These are phyloP conservation scores for Neolamprologus kungweensis DNA, from an alignment of 2,113 vertebrate species.

Conservation along the genomic window DNA sequence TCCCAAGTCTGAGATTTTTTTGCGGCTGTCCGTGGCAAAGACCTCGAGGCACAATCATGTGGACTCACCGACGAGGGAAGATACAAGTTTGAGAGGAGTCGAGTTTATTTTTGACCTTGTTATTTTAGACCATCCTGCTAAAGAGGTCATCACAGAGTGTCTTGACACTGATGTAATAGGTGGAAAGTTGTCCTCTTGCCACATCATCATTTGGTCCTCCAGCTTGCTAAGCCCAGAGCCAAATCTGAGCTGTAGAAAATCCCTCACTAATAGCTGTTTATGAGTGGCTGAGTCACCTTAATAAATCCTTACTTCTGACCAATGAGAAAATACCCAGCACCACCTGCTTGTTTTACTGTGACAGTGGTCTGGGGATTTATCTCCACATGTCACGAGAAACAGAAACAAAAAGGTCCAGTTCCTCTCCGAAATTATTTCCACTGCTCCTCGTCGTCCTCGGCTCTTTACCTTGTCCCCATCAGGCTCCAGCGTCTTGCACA, in stretches of 20 bases:
- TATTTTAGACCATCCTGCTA: slow-evolving; percentile 10
- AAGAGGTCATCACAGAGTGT: slow-evolving; percentile 4
- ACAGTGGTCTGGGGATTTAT: not conserved
- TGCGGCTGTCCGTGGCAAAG: slow-evolving; percentile 17
- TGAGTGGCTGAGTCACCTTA: slow-evolving; percentile 47
- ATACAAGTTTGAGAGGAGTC: not conserved
- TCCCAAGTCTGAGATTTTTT: slow-evolving; percentile 24
- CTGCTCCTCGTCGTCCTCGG: not conserved
- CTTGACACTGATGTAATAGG: slow-evolving; percentile 1
- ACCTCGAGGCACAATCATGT: not conserved
- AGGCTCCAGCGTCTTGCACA: not conserved
- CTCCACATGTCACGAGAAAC: not conserved
- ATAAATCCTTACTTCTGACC: slow-evolving; percentile 44
- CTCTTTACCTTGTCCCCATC: not conserved
- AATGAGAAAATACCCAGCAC: not conserved
- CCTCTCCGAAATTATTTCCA: slow-evolving; percentile 12
- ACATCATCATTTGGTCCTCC: slow-evolving; percentile 4
- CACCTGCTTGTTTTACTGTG: slow-evolving; percentile 42
- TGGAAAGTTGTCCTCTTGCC: slow-evolving; percentile 33
- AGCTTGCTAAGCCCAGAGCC: slow-evolving; percentile 1
- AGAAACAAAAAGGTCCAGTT: slow-evolving; percentile 10
- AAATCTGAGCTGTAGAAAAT: slow-evolving; percentile 36
- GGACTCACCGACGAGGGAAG: not conserved
- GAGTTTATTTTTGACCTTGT: slow-evolving; percentile 20
- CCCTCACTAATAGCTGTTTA: slow-evolving; percentile 53